Conservation (phyloP, 2,797 vertebrate species). For the Pseudocheirus occidentalis region DNA sequence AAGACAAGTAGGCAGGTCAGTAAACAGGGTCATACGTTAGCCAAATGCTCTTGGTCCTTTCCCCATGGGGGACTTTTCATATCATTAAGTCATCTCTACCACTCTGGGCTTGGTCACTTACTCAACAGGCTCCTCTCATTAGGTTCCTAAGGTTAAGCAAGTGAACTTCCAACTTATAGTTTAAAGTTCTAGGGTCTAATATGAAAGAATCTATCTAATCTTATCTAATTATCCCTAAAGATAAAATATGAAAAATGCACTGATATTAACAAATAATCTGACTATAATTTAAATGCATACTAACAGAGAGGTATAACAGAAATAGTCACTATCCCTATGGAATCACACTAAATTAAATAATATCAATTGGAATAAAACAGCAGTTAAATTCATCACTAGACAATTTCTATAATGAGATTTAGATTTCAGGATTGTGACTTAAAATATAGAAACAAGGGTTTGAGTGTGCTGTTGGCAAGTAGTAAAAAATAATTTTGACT, state of each 20-base stretch:
- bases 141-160: background rate
- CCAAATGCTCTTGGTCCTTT: background rate
- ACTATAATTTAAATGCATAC: background rate
- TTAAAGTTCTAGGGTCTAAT: background rate
- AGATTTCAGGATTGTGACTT: background rate
- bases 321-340: background rate
- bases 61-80: background rate
- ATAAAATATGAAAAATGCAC: background rate
- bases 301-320: background rate
- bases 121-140: background rate
- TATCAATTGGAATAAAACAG: background rate
- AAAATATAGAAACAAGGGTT: background rate
- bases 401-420: background rate
- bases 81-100: background rate
- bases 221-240: background rate
- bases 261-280: background rate
- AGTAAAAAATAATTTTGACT: background rate
- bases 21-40: background rate
- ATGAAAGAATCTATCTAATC: background rate
- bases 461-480: background rate
- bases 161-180: background rate
- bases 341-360: background rate
- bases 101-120: background rate
- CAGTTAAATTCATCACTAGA: background rate
- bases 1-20: no score